Conservation (phyloP, 92 coral and sea anemone species). For the Epizoanthus illoricatus region DNA sequence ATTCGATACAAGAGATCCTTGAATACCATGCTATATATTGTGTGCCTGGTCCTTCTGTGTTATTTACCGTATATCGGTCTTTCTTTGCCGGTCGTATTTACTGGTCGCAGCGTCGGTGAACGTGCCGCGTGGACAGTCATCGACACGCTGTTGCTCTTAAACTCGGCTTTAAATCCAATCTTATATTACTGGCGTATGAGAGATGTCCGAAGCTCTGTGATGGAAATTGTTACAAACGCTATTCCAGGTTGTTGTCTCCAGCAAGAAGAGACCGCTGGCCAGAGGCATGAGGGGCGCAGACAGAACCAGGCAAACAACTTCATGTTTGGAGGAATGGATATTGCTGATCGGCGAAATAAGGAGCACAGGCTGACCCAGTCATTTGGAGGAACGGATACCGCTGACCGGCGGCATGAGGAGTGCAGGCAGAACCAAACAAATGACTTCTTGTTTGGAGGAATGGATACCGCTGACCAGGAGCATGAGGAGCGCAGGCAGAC, state of each 20-base stretch:
- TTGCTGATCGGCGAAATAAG: too few species aligned
- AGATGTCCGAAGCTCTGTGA: not conserved
- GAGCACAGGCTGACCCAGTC: too few species aligned
- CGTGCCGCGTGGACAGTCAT: slow-evolving; percentile 6
- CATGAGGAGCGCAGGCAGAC: too few species aligned
- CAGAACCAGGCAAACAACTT: too few species aligned
- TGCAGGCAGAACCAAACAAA: too few species aligned
- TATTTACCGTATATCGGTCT: not conserved
- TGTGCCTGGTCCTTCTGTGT: not conserved
- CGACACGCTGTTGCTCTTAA: not conserved
- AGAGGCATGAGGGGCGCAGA: too few species aligned
- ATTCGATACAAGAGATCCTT: not conserved
- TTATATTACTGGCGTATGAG: not conserved
- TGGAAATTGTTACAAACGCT: not conserved
- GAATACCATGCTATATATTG: not conserved
- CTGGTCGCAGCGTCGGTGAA: not conserved
- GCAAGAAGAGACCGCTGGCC: too few species aligned
- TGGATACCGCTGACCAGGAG: too few species aligned
- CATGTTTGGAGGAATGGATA: too few species aligned
- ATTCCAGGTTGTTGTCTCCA: not conserved
- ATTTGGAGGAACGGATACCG: too few species aligned
- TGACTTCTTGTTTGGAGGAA: too few species aligned
- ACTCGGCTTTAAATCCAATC: not conserved
- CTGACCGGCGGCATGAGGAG: too few species aligned
- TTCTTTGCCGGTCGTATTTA: not conserved